Conservation (phyloP, 1,140 invertebrate genomes). For the Carcinoscorpius rotundicauda region DNA sequence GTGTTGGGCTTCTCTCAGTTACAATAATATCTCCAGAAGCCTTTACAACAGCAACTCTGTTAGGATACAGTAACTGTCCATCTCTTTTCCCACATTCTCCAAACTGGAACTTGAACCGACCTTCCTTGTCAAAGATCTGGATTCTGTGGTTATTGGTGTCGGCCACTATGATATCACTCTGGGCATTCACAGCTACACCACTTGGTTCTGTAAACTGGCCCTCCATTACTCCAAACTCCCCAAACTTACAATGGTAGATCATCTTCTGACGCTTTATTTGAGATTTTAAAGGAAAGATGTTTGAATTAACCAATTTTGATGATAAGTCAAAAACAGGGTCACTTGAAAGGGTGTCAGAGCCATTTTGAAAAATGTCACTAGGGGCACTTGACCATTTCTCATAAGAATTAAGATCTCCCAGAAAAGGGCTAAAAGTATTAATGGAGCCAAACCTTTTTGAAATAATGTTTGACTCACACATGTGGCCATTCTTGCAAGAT, state of each 20-base stretch:
- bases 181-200: constrained; percentile 95
- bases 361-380: constrained; percentile 55
- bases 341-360: constrained; percentile 24
- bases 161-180: constrained; percentile 98
- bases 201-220: constrained; percentile 99
- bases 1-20: constrained; percentile 90
- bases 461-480: constrained; percentile 61
- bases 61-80: constrained; percentile 93
- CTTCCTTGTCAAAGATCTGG: constrained; percentile 98
- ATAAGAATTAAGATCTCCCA: constrained; percentile 46
- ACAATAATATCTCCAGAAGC: constrained; percentile 97
- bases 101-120: constrained; percentile 98
- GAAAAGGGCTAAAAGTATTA: constrained; percentile 61
- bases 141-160: constrained; percentile 99
- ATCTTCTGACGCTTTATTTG: constrained; percentile 98
- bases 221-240: constrained; percentile 97
- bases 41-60: constrained; percentile 92
- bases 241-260: constrained; percentile 99
- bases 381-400: constrained; percentile 93
- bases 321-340: constrained; percentile 32
- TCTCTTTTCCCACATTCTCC: constrained; percentile 91
- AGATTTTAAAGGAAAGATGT: constrained; percentile 84
- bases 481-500: constrained; percentile 32
- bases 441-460: constrained; percentile 65
- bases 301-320: constrained; percentile 66